phyloP scores from a whole-genome alignment of 2,888 invertebrate species.

The Marronus borbonicus region DNA sequence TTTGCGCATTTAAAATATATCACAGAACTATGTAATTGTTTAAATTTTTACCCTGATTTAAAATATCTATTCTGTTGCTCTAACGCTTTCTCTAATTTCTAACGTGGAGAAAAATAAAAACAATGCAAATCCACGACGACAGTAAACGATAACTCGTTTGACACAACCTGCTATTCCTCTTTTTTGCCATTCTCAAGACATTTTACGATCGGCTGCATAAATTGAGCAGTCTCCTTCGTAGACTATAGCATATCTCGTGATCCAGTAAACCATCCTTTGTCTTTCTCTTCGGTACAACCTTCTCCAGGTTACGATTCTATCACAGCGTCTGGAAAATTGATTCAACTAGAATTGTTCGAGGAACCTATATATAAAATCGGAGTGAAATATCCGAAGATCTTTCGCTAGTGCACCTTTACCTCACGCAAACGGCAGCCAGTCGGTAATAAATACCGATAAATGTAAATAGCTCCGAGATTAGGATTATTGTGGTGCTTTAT shows the following conservation, averaged over 20 bases:
- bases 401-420: background rate
- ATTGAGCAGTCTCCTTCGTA: slow-evolving; percentile 10
- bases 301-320: slow-evolving; percentile 5
- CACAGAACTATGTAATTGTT: too few species aligned
- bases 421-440: background rate
- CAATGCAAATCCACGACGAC: too few species aligned
- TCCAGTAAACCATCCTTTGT: background rate
- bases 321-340: slow-evolving; percentile 16
- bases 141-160: background rate
- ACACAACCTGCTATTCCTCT: background rate
- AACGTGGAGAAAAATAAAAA: too few species aligned
- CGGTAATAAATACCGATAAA: slow-evolving; percentile 16
- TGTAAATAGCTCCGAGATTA: background rate
- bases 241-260: background rate
- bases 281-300: background rate
- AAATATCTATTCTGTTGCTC: too few species aligned
- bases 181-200: background rate
- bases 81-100: too few species aligned
- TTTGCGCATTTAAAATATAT: too few species aligned
- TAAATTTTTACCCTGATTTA: too few species aligned
- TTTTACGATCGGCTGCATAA: slow-evolving; percentile 7
- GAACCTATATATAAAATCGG: background rate
- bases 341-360: slow-evolving; percentile 8
- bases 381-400: background rate
- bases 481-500: background rate